Evolutionary conservation across 2,888 invertebrate genomes (phyloP), one percentile per base, ranked within the genome.

Genomic region (Diarsia rubi): DNA sequence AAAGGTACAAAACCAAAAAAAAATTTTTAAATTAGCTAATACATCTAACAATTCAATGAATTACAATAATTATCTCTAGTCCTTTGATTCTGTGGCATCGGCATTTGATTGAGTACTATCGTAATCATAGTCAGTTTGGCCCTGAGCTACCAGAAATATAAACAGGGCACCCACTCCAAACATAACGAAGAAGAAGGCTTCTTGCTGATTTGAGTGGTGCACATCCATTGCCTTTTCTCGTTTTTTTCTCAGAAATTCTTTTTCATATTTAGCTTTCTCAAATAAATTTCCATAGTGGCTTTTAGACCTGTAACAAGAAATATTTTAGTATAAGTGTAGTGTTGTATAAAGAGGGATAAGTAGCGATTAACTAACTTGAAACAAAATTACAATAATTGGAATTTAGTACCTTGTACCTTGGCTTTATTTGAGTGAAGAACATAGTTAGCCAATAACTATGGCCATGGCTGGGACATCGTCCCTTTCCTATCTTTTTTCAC

Each of bases 221-320:
- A 69, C 52, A 27, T 91, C 89, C 2, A 52, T 24, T 68, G 75
- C 76, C 75, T 92, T 93, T 8, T 57, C 63, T 42, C 62, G 80
- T 76, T 85, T 89, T 70, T 87, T 90, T 75, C 69, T 90, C 3
- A 92, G 12, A 44, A 90, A 87, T 42, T 93, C 91, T 82, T 88
- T 95, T 3, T 94, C 92, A 69, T 91, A 86, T 79, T 92, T 86
- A 31, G 90, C 47, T 79, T 92, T 94, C 75, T 93, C 86, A 72
- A 96, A 93, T 79, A 95, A 80, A 54, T 88, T 77, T 1, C 95
- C 95, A 88, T 97, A 97, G 86, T 97, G 97, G 49, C 93, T 90
- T 79, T 92, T 94, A 0, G 97, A 93, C 96, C 96, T 96, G 89
- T 54, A 94, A 94, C 64, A 60, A 54, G 59, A 59, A 52, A 45